Evolutionary conservation across 1,140 invertebrate genomes (phyloP).

Genomic region (Drosophila ironensis): DNA sequence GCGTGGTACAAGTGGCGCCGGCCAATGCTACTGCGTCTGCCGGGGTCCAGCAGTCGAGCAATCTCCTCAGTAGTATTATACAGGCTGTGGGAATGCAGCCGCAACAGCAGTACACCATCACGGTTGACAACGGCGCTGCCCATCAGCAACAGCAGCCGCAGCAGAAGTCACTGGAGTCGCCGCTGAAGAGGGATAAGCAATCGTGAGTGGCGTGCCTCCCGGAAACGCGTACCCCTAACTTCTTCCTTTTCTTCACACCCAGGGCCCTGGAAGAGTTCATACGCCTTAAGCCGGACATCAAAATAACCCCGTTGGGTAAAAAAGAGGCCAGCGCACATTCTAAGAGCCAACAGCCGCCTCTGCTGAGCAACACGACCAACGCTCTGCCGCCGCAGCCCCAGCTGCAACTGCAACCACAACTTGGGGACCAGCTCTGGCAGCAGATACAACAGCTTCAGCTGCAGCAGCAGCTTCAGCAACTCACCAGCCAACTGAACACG

Average conservation of each 20-base stretch:
- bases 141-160: constrained; percentile 71
- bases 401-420: constrained; percentile 54
- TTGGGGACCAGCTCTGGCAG: constrained; percentile 51
- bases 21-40: neutral
- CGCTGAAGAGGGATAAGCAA: constrained; percentile 56
- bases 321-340: constrained; percentile 29
- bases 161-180: constrained; percentile 49
- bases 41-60: constrained; percentile 33
- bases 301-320: constrained; percentile 80
- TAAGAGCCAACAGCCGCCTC: constrained; percentile 18
- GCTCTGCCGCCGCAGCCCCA: constrained; percentile 2
- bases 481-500: constrained; percentile 54
- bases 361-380: constrained; percentile 3
- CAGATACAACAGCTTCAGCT: constrained; percentile 63
- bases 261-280: constrained; percentile 82
- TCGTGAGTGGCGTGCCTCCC: constrained; percentile 15
- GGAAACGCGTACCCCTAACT: neutral
- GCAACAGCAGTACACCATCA: constrained; percentile 76
- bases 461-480: constrained; percentile 60
- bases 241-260: neutral
- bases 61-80: constrained; percentile 76
- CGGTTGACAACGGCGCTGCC: constrained; percentile 83
- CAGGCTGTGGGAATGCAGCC: constrained; percentile 75
- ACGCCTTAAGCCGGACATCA: constrained; percentile 82
- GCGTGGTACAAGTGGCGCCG: constrained; percentile 35